Conservation (phyloP, 1,140 invertebrate genomes). For the Calephelis nemesis region DNA sequence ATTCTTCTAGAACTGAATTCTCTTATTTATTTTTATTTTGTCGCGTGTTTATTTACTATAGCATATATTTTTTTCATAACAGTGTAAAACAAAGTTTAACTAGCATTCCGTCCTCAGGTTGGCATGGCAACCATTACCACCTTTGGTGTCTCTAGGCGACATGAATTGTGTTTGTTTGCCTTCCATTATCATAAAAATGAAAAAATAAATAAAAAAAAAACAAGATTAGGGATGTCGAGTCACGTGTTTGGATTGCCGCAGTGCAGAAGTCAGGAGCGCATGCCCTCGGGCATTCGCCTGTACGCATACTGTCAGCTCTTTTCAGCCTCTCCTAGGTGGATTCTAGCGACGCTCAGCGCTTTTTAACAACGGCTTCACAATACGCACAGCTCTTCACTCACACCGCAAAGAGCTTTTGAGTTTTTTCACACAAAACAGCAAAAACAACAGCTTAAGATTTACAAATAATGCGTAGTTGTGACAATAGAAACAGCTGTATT, state of each 20-base stretch:
- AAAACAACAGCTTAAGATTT: constrained; percentile 1
- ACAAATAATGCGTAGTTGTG: neutral
- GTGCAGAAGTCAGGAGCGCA: constrained; percentile 63
- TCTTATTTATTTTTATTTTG: too few relatives aligned
- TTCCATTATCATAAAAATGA: too few relatives aligned
- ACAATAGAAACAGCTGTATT: neutral
- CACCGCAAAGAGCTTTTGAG: constrained; percentile 22
- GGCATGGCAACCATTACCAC: too few relatives aligned
- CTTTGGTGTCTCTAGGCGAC: too few relatives aligned
- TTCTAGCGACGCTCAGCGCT: constrained; percentile 2
- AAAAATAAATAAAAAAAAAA: too few relatives aligned
- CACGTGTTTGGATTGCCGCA: constrained; percentile 48
- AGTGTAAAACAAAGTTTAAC: too few relatives aligned
- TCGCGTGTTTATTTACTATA: too few relatives aligned
- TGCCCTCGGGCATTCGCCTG: constrained; percentile 27
- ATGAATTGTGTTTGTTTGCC: too few relatives aligned
- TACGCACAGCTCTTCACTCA: constrained; percentile 20
- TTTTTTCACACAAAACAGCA: neutral
- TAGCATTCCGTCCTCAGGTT: too few relatives aligned
- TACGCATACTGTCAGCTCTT: constrained; percentile 15
- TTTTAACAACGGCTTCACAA: constrained; percentile 23
- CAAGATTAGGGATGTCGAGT: constrained; percentile 1
- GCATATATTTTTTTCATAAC: too few relatives aligned
- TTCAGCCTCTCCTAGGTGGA: constrained; percentile 10
- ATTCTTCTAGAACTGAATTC: too few relatives aligned